These are phyloP conservation scores for Monodelphis domestica DNA, from an alignment of 2,797 vertebrate species.

Conservation along the genomic window DNA sequence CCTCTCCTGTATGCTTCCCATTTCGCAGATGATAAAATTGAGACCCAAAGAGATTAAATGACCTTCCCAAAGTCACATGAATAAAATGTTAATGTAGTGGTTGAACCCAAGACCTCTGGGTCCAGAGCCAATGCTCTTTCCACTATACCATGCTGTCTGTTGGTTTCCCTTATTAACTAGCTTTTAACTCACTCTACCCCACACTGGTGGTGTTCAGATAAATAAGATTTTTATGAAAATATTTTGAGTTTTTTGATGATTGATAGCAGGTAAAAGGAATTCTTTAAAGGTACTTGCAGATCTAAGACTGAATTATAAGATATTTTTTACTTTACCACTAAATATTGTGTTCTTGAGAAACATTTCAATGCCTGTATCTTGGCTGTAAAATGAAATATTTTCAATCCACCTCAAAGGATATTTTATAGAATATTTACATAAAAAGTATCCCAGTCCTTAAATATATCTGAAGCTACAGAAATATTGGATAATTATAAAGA, in stretches of 20 bases:
- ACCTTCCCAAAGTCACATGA: background rate
- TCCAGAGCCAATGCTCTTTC: background rate
- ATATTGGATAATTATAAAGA: background rate
- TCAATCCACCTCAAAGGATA: background rate
- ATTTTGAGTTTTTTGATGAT: constrained; percentile 70
- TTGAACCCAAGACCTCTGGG: background rate
- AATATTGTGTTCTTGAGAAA: background rate
- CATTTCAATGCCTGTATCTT: background rate
- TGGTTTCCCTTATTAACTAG: constrained; percentile 79
- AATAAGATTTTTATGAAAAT: constrained; percentile 81
- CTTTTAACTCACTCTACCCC: constrained; percentile 78
- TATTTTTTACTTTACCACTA: background rate
- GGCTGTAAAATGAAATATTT: background rate
- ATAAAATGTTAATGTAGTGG: background rate
- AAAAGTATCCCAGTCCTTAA: background rate
- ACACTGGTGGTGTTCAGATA: constrained; percentile 80
- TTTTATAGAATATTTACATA: background rate
- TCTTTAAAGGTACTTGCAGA: background rate
- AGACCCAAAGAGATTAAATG: background rate
- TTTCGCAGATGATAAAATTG: background rate
- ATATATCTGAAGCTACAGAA: background rate
- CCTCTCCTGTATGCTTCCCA: background rate
- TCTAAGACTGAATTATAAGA: background rate
- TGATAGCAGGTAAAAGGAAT: background rate
- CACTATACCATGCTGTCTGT: constrained; percentile 63